Base-by-base conservation (phyloP, 2,113 vertebrate genomes). In the Trichechus manatus region DNA sequence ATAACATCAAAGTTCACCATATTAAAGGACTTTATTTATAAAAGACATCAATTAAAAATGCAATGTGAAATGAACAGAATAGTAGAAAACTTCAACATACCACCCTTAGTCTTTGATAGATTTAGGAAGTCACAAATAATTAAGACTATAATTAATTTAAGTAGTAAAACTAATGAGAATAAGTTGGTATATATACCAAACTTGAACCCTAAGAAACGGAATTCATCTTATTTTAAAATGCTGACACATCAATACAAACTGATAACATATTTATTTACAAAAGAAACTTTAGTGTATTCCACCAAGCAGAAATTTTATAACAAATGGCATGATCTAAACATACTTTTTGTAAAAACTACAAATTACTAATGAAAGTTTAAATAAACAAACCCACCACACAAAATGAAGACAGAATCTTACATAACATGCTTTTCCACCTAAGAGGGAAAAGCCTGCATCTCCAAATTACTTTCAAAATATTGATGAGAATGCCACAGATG, bases 201-300 rank as follows among this genome's bases (percentile, higher is more conserved):
- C n/a, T 10, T 88, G 2, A 94, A 36, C 56, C 15, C n/a, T 61
- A 42, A 79, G 94, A 68, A 50, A 61, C 68, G 33, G n/a, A 96
- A 87, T 72, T n/a, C 33, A 23, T 61, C 87, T 87, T 77, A 92
- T 87, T 87, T 84, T 90, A 95, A 94, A 96, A 47, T 47, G 5
- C 47, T 47, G 42, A 77, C 23, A 44, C 2, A n/a, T 39, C 80
- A 87, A 87, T 82, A 85, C n/a, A 92, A 97, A 61, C 50, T 47
- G 22, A 95, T 92, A 14, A 68, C 56, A 82, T 84, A 61, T 92
- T 92, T 93, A 88, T 85, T 95, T 72, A 86, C 36, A 94, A 94
- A 96, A 93, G 84, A 92, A 97, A 94, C 75, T 44, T 95, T 86
- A 93, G 33, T 81, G 14, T 95, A 89, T 74, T 80, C n/a, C 29